These are phyloP conservation scores for human DNA, from an alignment of 2,113 vertebrate genomes.

Conservation along the genomic window DNA sequence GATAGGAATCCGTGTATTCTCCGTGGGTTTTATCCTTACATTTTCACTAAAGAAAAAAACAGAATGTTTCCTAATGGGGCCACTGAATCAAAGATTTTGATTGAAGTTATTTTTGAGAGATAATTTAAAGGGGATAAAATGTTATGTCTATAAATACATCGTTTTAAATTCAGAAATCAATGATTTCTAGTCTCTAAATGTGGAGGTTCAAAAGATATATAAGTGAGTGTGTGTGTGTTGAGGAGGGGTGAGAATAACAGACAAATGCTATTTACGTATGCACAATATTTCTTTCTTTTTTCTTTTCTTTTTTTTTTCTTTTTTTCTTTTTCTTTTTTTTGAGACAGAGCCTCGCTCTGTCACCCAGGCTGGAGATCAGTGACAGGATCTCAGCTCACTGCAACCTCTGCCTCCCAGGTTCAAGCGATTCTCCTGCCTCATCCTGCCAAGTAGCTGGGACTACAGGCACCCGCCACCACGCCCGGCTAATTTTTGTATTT, in stretches of 20 bases:
- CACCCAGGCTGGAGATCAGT: too few species aligned
- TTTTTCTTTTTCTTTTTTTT: too few species aligned
- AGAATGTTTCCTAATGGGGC: background rate
- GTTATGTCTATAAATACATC: background rate
- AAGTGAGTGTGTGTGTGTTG: background rate
- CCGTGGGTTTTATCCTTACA: background rate
- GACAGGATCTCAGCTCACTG: too few species aligned
- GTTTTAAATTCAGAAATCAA: slow-evolving; percentile 1
- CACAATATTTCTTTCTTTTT: background rate
- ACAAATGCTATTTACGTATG: background rate
- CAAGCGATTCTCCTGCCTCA: too few species aligned
- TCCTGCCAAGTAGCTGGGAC: too few species aligned
- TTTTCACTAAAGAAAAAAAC: background rate
- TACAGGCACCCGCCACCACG: too few species aligned
- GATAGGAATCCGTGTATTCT: background rate
- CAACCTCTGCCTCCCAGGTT: too few species aligned
- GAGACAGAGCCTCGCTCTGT: too few species aligned
- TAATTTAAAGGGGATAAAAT: background rate
- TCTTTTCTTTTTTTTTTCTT: too few species aligned
- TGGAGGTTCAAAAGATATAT: background rate
- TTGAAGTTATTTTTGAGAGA: background rate
- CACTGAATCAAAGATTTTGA: background rate
- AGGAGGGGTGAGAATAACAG: background rate
- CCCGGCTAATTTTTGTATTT: too few species aligned
- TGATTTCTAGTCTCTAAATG: background rate